Base-by-base conservation (phyloP, 1,140 invertebrate species). In the Neomicropteryx cornuta region DNA sequence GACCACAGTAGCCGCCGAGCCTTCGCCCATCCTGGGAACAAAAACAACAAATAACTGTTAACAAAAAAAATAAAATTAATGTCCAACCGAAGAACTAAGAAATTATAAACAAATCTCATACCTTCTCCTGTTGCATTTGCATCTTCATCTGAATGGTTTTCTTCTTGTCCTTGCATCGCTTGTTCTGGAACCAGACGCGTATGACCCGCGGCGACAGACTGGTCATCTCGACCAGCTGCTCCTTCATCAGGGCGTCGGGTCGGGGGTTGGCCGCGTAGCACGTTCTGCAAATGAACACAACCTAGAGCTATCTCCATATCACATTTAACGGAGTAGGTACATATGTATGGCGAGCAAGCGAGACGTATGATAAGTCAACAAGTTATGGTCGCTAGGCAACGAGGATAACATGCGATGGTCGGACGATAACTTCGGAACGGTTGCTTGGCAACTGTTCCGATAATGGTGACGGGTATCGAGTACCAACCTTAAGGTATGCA, bases 81-180 rank as follows among this genome's bases (percentile, higher is more conserved):
- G n/a, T n/a, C n/a, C n/a, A n/a, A n/a, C n/a, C n/a, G n/a, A n/a
- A n/a, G n/a, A n/a, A n/a, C n/a, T n/a, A n/a, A n/a, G n/a, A n/a
- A n/a, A n/a, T n/a, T n/a, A n/a, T n/a, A n/a, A n/a, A 50, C 46
- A 39, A 41, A 35, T 42, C 43, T 42, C 37, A 13, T 49, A 96
- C 93, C 84, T 97, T 97, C 67, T 98, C 94, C 58, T 87, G 83
- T 56, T 93, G 88, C 78, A 96, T 89, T 62, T 97, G 89, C 65
- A 97, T 87, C 62, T 97, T 97, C 77, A 97, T 86, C 43, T 95
- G 81, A 22, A 97, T 87, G 23, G 87, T 92, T 54, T 90, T 85
- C 70, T 99, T 99, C 68, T 99, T 99, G 67, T 99, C 96, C 65
- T 99, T 99, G 71, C 95, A 99, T 20, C 96, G 68, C 62, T 99